These are phyloP conservation scores for Druceiella hillmani DNA, from an alignment of 2,888 invertebrate species.

Conservation along the genomic window DNA sequence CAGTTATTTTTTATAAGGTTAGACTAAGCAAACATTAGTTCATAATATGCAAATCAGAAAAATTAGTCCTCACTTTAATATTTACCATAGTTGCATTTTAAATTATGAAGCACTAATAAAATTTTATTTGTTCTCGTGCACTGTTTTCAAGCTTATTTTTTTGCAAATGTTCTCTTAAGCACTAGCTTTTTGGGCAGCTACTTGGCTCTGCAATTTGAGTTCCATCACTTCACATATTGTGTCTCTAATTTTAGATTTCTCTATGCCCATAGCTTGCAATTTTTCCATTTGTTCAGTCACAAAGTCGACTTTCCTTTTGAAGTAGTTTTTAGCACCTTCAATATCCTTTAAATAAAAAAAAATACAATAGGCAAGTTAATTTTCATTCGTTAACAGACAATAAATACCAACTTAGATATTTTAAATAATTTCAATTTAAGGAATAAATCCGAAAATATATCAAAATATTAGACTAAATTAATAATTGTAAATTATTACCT, in stretches of 20 bases:
- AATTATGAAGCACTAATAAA: too few species aligned
- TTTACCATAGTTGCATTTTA: too few species aligned
- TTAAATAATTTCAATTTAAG: constrained; percentile 1
- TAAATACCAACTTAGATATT: constrained; percentile 4
- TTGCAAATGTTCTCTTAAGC: too few species aligned
- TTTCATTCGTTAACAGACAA: constrained; percentile 5
- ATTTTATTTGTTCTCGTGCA: too few species aligned
- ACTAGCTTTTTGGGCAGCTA: constrained; percentile 37
- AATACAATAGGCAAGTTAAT: not conserved
- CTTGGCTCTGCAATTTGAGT: constrained; percentile 59
- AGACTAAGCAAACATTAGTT: too few species aligned
- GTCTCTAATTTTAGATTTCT: constrained; percentile 78
- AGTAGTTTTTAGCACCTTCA: constrained; percentile 83
- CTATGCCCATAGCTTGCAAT: constrained; percentile 74
- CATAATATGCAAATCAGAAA: too few species aligned
- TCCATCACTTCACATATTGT: constrained; percentile 73
- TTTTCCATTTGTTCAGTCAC: constrained; percentile 94
- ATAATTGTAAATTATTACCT: constrained; percentile 49
- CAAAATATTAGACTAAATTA: constrained; percentile 6
- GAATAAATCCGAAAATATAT: too few species aligned
- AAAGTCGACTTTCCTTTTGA: constrained; percentile 85
- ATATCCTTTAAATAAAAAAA: constrained; percentile 52
- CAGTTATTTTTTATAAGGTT: too few species aligned
- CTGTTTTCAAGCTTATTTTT: too few species aligned
- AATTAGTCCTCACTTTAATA: too few species aligned